phyloP scores from a whole-genome alignment of 2,113 vertebrate genomes.

The Cinclus mexicanus region DNA sequence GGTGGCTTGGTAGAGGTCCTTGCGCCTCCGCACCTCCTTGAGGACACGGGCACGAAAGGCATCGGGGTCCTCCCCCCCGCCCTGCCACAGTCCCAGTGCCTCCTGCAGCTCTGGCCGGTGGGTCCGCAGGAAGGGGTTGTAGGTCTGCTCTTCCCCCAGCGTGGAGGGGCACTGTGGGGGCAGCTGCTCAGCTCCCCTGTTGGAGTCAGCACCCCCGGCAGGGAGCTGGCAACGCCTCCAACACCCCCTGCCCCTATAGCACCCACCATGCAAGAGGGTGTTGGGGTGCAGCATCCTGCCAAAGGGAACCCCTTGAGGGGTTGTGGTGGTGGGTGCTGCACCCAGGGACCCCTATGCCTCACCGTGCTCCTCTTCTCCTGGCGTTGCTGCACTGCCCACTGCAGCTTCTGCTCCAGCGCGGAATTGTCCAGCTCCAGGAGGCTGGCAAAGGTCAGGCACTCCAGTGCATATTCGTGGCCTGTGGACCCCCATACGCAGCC shows the following conservation, averaged over 20 bases:
- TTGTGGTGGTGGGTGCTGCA: background rate
- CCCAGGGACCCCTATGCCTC: background rate
- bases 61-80: constrained; percentile 74
- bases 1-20: constrained; percentile 86
- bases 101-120: constrained; percentile 84
- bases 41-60: constrained; percentile 87
- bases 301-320: constrained; percentile 73
- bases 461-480: constrained; percentile 95
- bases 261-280: background rate
- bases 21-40: constrained; percentile 86
- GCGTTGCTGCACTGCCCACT: constrained; percentile 85
- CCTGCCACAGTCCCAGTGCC: constrained; percentile 80
- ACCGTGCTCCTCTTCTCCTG: constrained; percentile 88
- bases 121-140: constrained; percentile 94
- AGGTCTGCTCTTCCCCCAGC: constrained; percentile 88
- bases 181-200: background rate
- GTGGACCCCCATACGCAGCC: background rate
- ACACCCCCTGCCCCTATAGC: background rate
- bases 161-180: constrained; percentile 89
- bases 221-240: background rate
- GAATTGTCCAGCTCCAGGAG: constrained; percentile 87
- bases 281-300: constrained; percentile 63
- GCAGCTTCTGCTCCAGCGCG: constrained; percentile 82
- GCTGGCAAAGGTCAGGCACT: constrained; percentile 91
- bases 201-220: rapidly evolving